Evolutionary conservation across 2,888 invertebrate species (phyloP).

Genomic region (Drosophila aldrichi): DNA sequence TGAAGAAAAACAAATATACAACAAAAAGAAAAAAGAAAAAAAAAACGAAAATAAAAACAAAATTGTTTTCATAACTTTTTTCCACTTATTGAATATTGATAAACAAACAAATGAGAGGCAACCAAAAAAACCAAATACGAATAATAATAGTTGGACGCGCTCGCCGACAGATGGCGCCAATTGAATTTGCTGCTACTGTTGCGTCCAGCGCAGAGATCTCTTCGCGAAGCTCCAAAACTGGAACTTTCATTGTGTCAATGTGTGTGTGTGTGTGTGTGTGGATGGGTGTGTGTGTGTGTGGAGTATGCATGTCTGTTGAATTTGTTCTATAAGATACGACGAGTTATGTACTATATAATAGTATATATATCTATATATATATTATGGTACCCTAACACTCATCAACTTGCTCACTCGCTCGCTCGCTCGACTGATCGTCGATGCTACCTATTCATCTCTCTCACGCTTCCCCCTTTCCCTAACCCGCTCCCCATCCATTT

Average conservation of each 20-base stretch:
- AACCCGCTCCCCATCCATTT: not conserved
- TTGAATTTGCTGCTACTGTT: slow-evolving; percentile 33
- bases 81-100: not conserved
- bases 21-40: not conserved
- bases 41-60: not conserved
- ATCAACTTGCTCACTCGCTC: slow-evolving; percentile 34
- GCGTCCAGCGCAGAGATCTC: slow-evolving; percentile 53
- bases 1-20: not conserved
- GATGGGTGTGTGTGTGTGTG: slow-evolving; percentile 27
- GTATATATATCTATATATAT: slow-evolving; percentile 48
- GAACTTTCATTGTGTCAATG: slow-evolving; percentile 19
- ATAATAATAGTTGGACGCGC: slow-evolving; percentile 1
- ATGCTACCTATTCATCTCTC: slow-evolving; percentile 1
- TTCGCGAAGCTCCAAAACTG: slow-evolving; percentile 22
- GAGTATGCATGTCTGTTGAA: slow-evolving; percentile 33
- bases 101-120: slow-evolving; percentile 13
- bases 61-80: not conserved
- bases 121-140: slow-evolving; percentile 7
- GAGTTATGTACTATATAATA: slow-evolving; percentile 77
- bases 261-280: slow-evolving; percentile 12
- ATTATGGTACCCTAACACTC: slow-evolving; percentile 67
- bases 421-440: slow-evolving; percentile 24
- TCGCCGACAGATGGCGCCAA: slow-evolving; percentile 21
- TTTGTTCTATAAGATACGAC: slow-evolving; percentile 65
- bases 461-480: not conserved